Base-by-base conservation (phyloP, 1,140 invertebrate species). In the Meloidogyne floridensis region DNA sequence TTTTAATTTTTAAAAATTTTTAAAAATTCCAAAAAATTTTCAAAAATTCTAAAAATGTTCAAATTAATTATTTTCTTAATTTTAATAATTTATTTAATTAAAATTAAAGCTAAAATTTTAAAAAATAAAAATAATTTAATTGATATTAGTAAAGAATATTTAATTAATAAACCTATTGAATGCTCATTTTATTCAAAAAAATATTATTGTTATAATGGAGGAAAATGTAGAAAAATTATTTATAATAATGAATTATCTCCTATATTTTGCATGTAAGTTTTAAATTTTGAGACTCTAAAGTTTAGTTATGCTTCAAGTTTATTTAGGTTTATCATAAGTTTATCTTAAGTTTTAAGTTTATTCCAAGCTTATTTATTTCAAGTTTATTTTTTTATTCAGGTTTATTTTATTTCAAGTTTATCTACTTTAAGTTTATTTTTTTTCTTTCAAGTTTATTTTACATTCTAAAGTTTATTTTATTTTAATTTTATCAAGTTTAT, bases 71-170 rank as follows among this genome's bases (percentile, higher is more conserved):
- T 65, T 65, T 65, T 65, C 4, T n/a, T 54, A 10, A 54, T 59
- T 59, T 59, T 65, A 65, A n/a, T 65, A 6, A n/a, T n/a, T 65
- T 65, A 65, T 65, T 65, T 65, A n/a, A 65, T 65, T 65, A 65
- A 65, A 65, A 65, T 65, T n/a, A 65, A 65, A n/a, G 59, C 59
- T 6, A 11, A 65, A 65, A 65, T 65, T 18, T n/a, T n/a, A 65
- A 65, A 65, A 65, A n/a, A n/a, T n/a, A 8, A 65, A 65, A 65
- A 65, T 65, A 65, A 65, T 6, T 32, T 32, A 32, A 32, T 32
- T 32, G 32, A 32, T 32, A 32, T 32, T 32, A 65, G n/a, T 1
- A 6, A 65, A n/a, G 10, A 65, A 65, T n/a, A 65, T 65, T n/a
- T n/a, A n/a, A 65, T n/a, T 65, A 65, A 65, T 65, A 65, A 65